These are phyloP conservation scores for Carcharodon carcharias DNA, from an alignment of 2,797 vertebrate genomes.

Conservation along the genomic window DNA sequence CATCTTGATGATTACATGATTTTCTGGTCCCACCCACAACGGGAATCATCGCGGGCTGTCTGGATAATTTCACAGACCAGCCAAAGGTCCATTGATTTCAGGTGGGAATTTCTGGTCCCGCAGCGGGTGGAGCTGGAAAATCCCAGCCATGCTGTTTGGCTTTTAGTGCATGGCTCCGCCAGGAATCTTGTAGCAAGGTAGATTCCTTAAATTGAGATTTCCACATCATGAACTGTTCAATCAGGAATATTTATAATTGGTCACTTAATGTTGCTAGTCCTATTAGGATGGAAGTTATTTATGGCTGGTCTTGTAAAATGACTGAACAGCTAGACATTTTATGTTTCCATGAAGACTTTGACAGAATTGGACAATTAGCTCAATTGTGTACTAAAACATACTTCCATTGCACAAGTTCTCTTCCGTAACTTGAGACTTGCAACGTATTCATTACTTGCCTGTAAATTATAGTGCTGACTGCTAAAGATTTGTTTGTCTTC, in stretches of 20 bases:
- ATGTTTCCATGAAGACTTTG: background rate
- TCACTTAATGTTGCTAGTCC: background rate
- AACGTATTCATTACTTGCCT: background rate
- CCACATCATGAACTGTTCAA: conserved; percentile 6
- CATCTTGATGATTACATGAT: background rate
- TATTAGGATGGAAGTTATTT: background rate
- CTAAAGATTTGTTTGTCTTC: background rate
- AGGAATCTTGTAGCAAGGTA: background rate
- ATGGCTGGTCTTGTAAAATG: background rate
- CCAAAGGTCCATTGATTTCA: too few species aligned
- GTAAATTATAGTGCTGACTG: background rate
- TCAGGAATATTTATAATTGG: background rate
- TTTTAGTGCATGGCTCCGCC: conserved; percentile 16
- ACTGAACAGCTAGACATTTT: background rate
- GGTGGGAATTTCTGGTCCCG: too few species aligned
- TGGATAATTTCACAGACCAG: too few species aligned
- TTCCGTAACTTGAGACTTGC: background rate
- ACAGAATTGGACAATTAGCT: background rate
- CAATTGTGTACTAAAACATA: background rate
- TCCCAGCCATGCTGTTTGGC: background rate
- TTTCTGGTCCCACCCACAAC: too few species aligned
- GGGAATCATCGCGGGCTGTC: too few species aligned
- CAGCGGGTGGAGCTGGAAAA: too few species aligned
- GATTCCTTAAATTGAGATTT: background rate
- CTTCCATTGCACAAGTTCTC: background rate